Conservation (phyloP, 2,113 vertebrate genomes). For the Pontoporia blainvillei region DNA sequence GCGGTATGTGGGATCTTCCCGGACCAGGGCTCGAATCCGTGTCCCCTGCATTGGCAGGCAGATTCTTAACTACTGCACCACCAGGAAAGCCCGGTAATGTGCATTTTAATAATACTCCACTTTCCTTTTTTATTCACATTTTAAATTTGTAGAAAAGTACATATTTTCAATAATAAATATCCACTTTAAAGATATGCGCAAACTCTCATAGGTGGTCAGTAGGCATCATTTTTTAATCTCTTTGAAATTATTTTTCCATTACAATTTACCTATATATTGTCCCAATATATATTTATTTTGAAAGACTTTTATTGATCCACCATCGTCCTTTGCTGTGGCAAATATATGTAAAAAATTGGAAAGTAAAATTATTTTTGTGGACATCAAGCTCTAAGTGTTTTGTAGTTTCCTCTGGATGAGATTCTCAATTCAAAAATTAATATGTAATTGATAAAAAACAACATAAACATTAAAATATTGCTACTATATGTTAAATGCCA, state of each 20-base stretch:
- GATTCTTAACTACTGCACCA: too few relatives aligned
- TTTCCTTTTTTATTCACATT: neutral
- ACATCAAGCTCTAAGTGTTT: neutral
- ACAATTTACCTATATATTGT: neutral
- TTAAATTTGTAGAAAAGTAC: neutral
- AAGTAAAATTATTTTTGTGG: neutral
- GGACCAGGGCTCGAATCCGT: too few relatives aligned
- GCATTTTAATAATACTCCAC: neutral
- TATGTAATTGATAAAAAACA: neutral
- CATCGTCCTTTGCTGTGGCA: neutral
- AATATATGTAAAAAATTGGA: neutral
- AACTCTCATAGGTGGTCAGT: neutral
- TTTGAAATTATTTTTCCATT: neutral
- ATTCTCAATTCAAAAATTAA: neutral
- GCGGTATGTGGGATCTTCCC: too few relatives aligned
- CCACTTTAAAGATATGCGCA: neutral
- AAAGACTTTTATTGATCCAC: neutral
- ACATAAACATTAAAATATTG: neutral
- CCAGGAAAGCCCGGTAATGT: too few relatives aligned
- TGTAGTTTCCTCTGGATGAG: neutral
- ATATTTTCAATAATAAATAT: neutral
- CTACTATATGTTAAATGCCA: neutral
- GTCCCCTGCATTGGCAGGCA: too few relatives aligned
- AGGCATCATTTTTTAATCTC: neutral
- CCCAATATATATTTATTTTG: neutral